Conservation (phyloP, 1,140 invertebrate genomes). For the Diorhabda elongata region DNA sequence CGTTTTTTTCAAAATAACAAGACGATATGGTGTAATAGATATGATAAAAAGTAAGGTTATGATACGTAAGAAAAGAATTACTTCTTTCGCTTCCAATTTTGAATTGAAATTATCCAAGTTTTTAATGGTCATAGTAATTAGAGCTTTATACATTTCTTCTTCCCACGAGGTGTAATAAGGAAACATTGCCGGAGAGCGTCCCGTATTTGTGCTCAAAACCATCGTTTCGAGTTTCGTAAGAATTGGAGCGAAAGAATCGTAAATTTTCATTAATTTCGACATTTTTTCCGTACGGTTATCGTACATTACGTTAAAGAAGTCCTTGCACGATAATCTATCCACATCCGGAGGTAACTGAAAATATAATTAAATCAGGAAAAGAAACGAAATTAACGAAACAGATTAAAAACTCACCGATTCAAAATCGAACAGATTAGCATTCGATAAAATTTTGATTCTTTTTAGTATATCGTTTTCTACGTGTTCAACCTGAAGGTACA, state of each 20-base stretch:
- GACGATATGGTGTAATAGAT: too few relatives aligned
- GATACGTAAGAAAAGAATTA: constrained; percentile 32
- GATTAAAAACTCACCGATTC: constrained; percentile 12
- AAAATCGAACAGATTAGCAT: constrained; percentile 41
- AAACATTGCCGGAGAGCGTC: constrained; percentile 60
- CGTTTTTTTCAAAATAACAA: background rate
- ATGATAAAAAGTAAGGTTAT: too few relatives aligned
- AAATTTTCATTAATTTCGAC: constrained; percentile 62
- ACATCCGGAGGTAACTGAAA: background rate
- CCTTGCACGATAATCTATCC: constrained; percentile 36
- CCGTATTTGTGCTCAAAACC: constrained; percentile 62
- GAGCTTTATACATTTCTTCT: constrained; percentile 59
- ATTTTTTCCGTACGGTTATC: constrained; percentile 62
- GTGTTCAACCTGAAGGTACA: constrained; percentile 70
- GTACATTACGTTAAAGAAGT: constrained; percentile 66
- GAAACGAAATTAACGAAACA: background rate
- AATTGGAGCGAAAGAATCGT: constrained; percentile 69
- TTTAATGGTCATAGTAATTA: constrained; percentile 59
- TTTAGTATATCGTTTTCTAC: constrained; percentile 67
- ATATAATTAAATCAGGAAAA: background rate
- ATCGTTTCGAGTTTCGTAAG: constrained; percentile 78
- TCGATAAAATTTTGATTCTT: constrained; percentile 47
- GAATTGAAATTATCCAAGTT: constrained; percentile 69
- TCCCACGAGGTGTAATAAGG: constrained; percentile 69
- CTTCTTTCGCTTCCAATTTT: constrained; percentile 55